Base-by-base conservation (phyloP, 2,113 vertebrate species). In the Seriola aureovittata region DNA sequence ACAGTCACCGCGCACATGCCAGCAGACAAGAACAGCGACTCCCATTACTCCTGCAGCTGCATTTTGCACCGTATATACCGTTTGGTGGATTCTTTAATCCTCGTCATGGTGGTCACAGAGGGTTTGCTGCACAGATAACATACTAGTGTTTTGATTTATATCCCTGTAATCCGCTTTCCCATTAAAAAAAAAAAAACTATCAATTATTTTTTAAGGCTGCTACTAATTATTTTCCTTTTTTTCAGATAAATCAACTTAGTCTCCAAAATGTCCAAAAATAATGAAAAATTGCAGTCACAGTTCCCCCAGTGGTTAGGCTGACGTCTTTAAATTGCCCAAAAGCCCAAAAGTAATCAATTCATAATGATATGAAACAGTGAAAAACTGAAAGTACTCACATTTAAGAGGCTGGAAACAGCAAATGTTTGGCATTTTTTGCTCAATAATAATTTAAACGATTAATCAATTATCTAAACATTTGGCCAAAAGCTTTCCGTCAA, bases 1-100 rank as follows among this genome's bases (percentile, higher is more conserved):
- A 62, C 67, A 25, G n/a, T 67, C 40, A 42, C 77, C n/a, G 13
- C 8, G 21, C 29, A 17, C 73, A 67, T 44, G 74, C 59, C 85
- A 73, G 38, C 52, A 66, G 65, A 58, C 21, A 11, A 21, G 23
- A 54, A 66, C 46, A 50, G 13, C 12, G 16, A 78, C 64, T 84
- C 50, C 1, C 12, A 0, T 80, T 78, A 82, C 71, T 52, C 52
- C 32, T 42, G 70, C 21, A 14, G 34, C 5, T 13, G 59, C 38
- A 74, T 78, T 74, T 88, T 54, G 58, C 14, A 13, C 14, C 0
- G 5, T 40, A 1, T 34, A 6, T 1, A 9, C 55, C 34, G 1
- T 75, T n/a, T n/a, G 34, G 68, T 29, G 58, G 14, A 52, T 38
- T 64, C 38, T 74, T 50, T 63, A 29, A 57, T 50, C 48, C 7